phyloP scores from a whole-genome alignment of 2,888 invertebrate genomes.

The Idaea aversata region DNA sequence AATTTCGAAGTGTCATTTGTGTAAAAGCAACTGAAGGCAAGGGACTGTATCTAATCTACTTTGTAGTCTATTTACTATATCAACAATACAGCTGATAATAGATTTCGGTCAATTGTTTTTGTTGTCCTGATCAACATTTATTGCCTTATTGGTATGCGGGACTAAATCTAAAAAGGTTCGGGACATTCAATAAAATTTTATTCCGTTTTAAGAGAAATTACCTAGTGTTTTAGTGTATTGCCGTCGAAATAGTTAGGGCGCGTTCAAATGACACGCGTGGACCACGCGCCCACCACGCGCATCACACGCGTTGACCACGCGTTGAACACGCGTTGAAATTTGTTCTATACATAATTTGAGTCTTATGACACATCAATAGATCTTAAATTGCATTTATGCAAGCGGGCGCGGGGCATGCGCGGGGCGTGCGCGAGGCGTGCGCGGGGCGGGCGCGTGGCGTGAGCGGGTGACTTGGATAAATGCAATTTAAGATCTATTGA shows the following conservation, averaged over 20 bases:
- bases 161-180: slow-evolving; percentile 64
- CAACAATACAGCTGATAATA: slow-evolving; percentile 58
- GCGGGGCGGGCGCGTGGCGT: too few species aligned
- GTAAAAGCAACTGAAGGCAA: slow-evolving; percentile 18
- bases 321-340: too few species aligned
- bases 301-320: too few species aligned
- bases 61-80: slow-evolving; percentile 41
- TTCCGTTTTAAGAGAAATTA: slow-evolving; percentile 55
- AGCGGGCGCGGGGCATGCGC: too few species aligned
- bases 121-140: slow-evolving; percentile 70
- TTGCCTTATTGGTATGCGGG: slow-evolving; percentile 72
- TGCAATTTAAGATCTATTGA: too few species aligned
- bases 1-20: slow-evolving; percentile 15
- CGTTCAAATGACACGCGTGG: too few species aligned
- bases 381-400: too few species aligned
- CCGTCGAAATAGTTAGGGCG: slow-evolving; percentile 9
- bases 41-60: slow-evolving; percentile 16
- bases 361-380: too few species aligned
- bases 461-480: too few species aligned
- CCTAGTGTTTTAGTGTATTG: slow-evolving; percentile 24
- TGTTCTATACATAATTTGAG: too few species aligned
- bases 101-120: slow-evolving; percentile 66
- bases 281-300: too few species aligned
- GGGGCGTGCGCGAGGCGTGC: too few species aligned
- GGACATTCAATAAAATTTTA: slow-evolving; percentile 64